Percentiles rank a stretch among this genome's conserved stretches.
phyloP scores from a whole-genome alignment of 2,888 invertebrate genomes.

The Dastarcus helophoroides region DNA sequence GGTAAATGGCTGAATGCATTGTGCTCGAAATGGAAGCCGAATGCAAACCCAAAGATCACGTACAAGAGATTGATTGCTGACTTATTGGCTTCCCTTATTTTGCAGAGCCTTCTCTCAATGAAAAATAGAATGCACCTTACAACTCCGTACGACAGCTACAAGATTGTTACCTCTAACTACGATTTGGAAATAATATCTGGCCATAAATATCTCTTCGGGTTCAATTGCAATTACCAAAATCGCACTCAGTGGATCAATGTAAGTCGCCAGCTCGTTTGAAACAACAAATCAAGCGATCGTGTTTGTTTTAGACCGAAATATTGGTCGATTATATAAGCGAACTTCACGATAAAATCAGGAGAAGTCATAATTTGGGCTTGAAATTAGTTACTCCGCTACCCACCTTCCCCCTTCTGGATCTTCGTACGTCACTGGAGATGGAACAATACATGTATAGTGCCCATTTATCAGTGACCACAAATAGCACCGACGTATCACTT shows the following conservation, averaged over 20 bases:
- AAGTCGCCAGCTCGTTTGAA: constrained; percentile 12
- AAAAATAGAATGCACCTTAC: constrained; percentile 45
- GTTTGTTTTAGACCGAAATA: constrained; percentile 37
- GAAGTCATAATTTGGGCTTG: constrained; percentile 38
- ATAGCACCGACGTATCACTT: constrained; percentile 40
- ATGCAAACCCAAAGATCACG: background rate
- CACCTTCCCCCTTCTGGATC: constrained; percentile 39
- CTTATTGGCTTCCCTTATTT: constrained; percentile 9
- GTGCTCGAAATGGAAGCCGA: background rate
- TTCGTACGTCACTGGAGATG: constrained; percentile 36
- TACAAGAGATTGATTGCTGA: background rate
- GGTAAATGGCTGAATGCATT: too few relatives aligned
- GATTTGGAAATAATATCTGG: constrained; percentile 39
- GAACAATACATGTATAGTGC: constrained; percentile 42
- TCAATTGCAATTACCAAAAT: constrained; percentile 39
- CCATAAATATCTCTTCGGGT: constrained; percentile 37
- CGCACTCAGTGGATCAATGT: constrained; percentile 36
- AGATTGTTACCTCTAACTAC: constrained; percentile 41
- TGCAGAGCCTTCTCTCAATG: constrained; percentile 38
- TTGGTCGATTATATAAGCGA: constrained; percentile 42
- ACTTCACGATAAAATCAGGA: constrained; percentile 21
- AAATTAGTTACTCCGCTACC: constrained; percentile 44
- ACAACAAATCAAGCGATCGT: constrained; percentile 4
- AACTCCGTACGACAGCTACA: constrained; percentile 42
- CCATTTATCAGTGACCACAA: constrained; percentile 40